phyloP scores from a whole-genome alignment of 2,797 vertebrate genomes.

The Channallabes apus region DNA sequence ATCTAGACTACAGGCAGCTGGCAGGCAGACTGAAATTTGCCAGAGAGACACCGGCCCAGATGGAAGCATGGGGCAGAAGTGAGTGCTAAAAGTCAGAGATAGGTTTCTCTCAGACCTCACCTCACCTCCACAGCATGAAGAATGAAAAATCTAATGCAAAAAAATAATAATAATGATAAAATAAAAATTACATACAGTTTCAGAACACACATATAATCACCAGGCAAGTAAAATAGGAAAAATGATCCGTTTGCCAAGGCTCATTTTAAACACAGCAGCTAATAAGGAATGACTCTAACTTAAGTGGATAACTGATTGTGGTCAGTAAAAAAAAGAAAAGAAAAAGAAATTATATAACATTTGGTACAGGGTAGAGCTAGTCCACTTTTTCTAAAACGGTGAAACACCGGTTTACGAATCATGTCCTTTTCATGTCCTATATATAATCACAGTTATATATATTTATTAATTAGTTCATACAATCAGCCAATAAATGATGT shows the following conservation, averaged over 20 bases:
- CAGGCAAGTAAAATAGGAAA: background rate
- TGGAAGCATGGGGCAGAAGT: background rate
- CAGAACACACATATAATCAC: background rate
- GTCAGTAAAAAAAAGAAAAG: background rate
- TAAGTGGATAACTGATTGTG: background rate
- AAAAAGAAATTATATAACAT: no score
- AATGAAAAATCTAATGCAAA: background rate
- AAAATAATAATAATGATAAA: no score
- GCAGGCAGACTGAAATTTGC: background rate
- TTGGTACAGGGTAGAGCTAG: background rate
- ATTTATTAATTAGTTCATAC: background rate
- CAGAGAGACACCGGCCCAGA: background rate
- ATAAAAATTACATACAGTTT: no score
- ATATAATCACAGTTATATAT: background rate
- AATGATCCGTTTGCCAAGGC: background rate
- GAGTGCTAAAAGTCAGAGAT: background rate
- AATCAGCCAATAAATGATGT: background rate
- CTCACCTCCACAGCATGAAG: background rate
- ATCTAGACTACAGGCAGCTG: background rate
- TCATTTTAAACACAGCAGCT: background rate
- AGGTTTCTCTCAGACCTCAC: background rate
- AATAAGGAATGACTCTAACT: background rate
- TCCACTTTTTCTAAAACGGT: background rate
- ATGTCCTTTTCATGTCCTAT: no score
- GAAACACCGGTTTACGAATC: background rate